A percentile compares a stretch with the other conserved stretches of the same genome.
These are phyloP conservation scores for Chirona hameri DNA, from an alignment of 2,888 invertebrate genomes.

Conservation along the genomic window DNA sequence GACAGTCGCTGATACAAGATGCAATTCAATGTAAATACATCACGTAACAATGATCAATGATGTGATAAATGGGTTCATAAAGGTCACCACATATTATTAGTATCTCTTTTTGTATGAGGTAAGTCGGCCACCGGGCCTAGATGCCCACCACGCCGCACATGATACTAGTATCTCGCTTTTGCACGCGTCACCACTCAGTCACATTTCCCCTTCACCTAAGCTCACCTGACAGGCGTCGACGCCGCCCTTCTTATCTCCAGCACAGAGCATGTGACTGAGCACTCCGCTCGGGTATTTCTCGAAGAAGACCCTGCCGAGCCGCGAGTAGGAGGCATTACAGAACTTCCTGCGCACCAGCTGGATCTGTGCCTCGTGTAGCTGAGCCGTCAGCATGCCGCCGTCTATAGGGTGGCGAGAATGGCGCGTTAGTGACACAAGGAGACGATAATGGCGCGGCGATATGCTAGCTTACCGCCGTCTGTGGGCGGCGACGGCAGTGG, in stretches of 20 bases:
- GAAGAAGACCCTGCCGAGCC: neutral
- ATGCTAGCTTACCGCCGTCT: neutral
- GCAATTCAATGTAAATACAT: no score
- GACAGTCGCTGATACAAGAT: no score
- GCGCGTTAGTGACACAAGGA: no score
- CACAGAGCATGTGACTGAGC: slow-evolving; percentile 4
- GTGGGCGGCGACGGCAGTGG: neutral
- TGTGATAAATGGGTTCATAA: no score
- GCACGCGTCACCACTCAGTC: no score
- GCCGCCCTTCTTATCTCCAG: neutral
- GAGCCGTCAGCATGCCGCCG: neutral
- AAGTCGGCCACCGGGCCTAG: no score
- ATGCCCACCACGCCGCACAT: no score
- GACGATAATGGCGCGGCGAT: no score
- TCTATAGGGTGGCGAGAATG: neutral
- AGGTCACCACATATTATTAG: no score
- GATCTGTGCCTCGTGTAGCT: slow-evolving; percentile 5
- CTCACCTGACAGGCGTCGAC: slow-evolving; percentile 13
- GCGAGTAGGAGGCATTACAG: slow-evolving; percentile 2
- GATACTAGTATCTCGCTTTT: no score
- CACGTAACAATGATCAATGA: no score
- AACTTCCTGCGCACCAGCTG: neutral
- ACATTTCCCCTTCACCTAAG: neutral
- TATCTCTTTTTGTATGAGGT: no score
- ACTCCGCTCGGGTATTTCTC: neutral